phyloP scores from a whole-genome alignment of 2,888 invertebrate species.

The Sicus ferrugineus region DNA sequence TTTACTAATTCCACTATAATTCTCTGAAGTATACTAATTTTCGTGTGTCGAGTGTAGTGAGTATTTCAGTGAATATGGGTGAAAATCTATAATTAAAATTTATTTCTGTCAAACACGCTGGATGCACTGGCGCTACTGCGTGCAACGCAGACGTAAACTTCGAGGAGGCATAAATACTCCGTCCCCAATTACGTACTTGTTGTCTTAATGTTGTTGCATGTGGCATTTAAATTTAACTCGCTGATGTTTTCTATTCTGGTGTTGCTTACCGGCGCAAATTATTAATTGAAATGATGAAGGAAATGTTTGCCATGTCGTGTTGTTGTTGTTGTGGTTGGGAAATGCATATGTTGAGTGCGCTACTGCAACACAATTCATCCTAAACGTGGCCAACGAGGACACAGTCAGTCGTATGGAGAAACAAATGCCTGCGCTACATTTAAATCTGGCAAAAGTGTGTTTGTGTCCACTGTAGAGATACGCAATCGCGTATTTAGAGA shows the following conservation, averaged over 20 bases:
- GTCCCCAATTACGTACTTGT: too few species aligned
- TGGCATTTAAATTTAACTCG: too few species aligned
- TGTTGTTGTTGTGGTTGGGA: not conserved
- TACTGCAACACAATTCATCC: not conserved
- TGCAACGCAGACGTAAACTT: not conserved
- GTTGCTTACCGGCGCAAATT: too few species aligned
- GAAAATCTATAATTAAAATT: constrained; percentile 42
- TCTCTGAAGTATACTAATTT: not conserved
- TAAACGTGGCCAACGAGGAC: not conserved
- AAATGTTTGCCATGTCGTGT: not conserved
- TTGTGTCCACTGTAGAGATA: too few species aligned
- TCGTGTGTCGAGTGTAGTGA: not conserved
- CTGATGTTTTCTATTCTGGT: too few species aligned
- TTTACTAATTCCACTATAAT: too few species aligned
- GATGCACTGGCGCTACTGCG: constrained; percentile 38
- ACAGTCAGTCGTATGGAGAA: too few species aligned
- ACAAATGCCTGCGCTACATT: too few species aligned
- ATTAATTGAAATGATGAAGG: not conserved
- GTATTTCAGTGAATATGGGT: constrained; percentile 3
- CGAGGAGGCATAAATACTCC: too few species aligned
- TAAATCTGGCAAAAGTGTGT: too few species aligned
- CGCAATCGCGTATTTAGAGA: too few species aligned
- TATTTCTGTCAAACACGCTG: constrained; percentile 50
- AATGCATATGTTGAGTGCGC: not conserved
- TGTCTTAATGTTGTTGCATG: too few species aligned